Evolutionary conservation across 2,113 vertebrate genomes (phyloP).

Genomic region (Charadrius vociferus): DNA sequence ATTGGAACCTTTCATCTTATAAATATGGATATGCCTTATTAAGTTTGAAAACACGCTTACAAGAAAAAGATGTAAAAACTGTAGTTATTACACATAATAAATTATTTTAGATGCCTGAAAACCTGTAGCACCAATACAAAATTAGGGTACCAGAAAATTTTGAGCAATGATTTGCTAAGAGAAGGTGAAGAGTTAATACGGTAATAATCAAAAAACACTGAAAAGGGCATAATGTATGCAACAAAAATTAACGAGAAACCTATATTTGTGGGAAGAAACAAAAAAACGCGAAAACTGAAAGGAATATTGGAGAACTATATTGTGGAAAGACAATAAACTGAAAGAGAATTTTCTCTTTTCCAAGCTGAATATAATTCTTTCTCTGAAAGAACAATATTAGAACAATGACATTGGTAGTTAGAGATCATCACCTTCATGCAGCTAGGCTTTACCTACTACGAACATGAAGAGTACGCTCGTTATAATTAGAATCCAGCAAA

Average conservation of each 20-base stretch:
- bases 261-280: neutral
- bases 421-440: neutral
- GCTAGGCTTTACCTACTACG: neutral
- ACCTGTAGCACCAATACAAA: neutral
- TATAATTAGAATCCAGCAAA: neutral
- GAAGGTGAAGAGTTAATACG: neutral
- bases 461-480: neutral
- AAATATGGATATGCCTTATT: neutral
- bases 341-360: neutral
- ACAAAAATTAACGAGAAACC: neutral
- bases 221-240: neutral
- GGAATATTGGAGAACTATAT: neutral
- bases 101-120: neutral
- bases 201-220: neutral
- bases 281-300: neutral
- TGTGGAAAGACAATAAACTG: neutral
- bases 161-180: neutral
- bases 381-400: neutral
- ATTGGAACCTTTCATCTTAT: neutral
- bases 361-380: neutral
- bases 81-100: neutral
- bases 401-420: neutral
- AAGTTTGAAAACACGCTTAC: neutral
- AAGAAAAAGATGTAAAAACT: neutral
- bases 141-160: neutral